These are phyloP conservation scores for Hyaena hyaena DNA, from an alignment of 2,113 vertebrate genomes.

Conservation along the genomic window DNA sequence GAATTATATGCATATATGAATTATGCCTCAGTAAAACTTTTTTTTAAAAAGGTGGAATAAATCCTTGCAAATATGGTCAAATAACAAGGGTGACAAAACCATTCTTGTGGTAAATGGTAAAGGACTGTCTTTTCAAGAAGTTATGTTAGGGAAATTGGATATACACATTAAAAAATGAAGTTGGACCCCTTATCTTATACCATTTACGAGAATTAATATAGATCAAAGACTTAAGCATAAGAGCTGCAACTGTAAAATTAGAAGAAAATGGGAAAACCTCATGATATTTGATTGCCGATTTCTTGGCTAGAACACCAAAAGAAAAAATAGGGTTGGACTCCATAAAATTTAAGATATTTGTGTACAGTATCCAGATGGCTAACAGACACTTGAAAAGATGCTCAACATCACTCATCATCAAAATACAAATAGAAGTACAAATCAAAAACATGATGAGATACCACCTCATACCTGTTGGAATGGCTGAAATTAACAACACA, in stretches of 20 bases:
- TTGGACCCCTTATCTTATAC: not conserved
- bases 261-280: not conserved
- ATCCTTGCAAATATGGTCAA: not conserved
- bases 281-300: not conserved
- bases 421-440: too few species aligned
- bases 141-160: not conserved
- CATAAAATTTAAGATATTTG: not conserved
- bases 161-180: not conserved
- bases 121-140: not conserved
- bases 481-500: too few species aligned
- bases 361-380: too few species aligned
- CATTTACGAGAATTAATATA: not conserved
- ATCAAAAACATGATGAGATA: too few species aligned
- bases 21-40: not conserved
- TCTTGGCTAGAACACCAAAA: not conserved
- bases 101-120: not conserved
- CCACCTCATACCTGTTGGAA: too few species aligned
- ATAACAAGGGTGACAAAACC: not conserved
- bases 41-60: not conserved
- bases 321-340: not conserved
- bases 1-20: not conserved
- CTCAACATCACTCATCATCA: too few species aligned
- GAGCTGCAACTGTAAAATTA: not conserved
- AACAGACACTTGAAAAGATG: too few species aligned
- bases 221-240: not conserved